These are phyloP conservation scores for Karalla daura DNA, from an alignment of 2,797 vertebrate genomes.

Conservation along the genomic window DNA sequence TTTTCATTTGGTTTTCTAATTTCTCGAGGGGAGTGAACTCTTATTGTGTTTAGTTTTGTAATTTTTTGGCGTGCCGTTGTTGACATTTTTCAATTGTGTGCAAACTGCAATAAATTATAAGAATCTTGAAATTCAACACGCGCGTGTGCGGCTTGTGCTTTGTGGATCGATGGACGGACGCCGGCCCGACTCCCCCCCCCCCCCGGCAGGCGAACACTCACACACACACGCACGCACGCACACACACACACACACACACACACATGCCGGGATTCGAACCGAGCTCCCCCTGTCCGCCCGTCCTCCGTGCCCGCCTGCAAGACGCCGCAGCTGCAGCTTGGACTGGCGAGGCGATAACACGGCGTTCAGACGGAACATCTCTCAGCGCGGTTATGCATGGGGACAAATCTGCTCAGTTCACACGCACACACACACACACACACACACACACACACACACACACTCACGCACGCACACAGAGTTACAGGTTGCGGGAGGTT, in stretches of 20 bases:
- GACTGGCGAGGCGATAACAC: background rate
- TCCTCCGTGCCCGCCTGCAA: no score
- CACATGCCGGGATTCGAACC: no score
- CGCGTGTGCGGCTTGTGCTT: constrained; percentile 44
- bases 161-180: background rate
- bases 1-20: no score
- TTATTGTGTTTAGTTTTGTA: constrained; percentile 99
- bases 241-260: no score
- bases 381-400: background rate
- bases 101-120: constrained; percentile 99
- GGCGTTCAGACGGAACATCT: background rate
- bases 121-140: constrained; percentile 84
- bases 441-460: background rate
- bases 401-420: background rate
- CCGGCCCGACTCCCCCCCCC: no score
- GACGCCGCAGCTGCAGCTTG: no score
- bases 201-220: no score
- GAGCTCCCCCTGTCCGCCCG: no score
- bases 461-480: background rate
- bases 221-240: no score
- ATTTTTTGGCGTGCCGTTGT: constrained; percentile 99
- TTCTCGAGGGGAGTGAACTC: constrained; percentile 98
- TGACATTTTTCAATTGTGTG: constrained; percentile 99
- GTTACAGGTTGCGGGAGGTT: constrained; percentile 49
- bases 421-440: background rate